Evolutionary conservation across 1,140 invertebrate genomes (phyloP).

Genomic region (Wiebesia pumilae): DNA sequence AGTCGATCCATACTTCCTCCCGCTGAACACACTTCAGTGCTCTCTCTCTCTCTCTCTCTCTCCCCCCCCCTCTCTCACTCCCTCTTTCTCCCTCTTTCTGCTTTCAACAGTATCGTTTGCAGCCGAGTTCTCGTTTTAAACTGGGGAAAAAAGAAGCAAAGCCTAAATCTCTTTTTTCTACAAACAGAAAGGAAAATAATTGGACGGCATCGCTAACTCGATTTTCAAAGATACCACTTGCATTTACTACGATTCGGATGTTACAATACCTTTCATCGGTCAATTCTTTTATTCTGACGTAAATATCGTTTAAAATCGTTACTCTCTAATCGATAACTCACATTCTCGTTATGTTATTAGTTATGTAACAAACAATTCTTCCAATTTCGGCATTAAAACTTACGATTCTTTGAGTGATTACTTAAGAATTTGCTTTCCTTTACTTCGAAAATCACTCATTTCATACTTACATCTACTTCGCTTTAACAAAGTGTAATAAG

Average conservation of each 20-base stretch:
- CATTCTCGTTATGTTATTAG: neutral
- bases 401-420: neutral
- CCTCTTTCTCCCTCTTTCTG: neutral
- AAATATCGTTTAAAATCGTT: neutral
- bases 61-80: neutral
- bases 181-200: conserved; percentile 15
- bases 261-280: neutral
- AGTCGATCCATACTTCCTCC: neutral
- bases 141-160: neutral
- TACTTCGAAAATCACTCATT: neutral
- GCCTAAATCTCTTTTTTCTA: conserved; percentile 8
- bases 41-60: neutral
- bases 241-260: neutral
- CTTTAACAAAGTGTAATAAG: neutral
- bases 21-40: too few species aligned
- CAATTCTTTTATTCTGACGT: neutral
- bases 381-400: neutral
- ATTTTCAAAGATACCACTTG: neutral
- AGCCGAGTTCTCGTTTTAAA: neutral
- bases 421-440: neutral
- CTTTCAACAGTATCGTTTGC: neutral
- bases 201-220: neutral
- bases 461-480: neutral
- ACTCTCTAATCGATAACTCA: neutral
- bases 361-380: neutral